Conservation (phyloP, 2,888 invertebrate species). For the Catocala nupta region DNA sequence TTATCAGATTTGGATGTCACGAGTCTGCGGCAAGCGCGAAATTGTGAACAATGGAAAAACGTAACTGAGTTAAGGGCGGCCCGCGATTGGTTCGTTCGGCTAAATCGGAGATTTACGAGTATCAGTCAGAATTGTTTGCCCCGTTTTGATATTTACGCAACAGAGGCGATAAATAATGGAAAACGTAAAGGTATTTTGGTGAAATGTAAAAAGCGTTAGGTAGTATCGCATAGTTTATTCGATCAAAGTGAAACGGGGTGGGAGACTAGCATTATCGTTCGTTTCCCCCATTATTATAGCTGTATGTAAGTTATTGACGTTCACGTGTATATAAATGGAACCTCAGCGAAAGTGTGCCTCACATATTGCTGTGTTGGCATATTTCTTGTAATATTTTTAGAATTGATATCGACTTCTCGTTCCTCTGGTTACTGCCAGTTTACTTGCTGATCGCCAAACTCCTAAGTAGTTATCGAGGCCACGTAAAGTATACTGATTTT, state of each 20-base stretch:
- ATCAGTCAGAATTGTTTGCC: conserved; percentile 42
- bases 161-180: conserved; percentile 47
- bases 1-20: conserved; percentile 51
- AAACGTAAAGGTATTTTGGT: conserved; percentile 37
- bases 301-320: conserved; percentile 5
- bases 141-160: conserved; percentile 48
- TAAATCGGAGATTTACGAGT: conserved; percentile 50
- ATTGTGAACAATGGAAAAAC: conserved; percentile 52
- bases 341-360: not conserved
- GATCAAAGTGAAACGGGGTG: not conserved
- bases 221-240: conserved; percentile 9
- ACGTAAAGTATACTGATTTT: no score
- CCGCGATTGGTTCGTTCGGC: conserved; percentile 44
- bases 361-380: not conserved
- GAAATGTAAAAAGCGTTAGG: conserved; percentile 31
- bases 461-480: no score
- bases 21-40: conserved; percentile 38
- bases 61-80: conserved; percentile 41
- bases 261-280: conserved; percentile 3
- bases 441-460: no score
- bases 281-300: not conserved
- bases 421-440: no score
- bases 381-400: no score
- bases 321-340: conserved; percentile 1
- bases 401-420: no score